These are phyloP conservation scores for Erynnis tages DNA, from an alignment of 2,888 invertebrate genomes.

Conservation along the genomic window DNA sequence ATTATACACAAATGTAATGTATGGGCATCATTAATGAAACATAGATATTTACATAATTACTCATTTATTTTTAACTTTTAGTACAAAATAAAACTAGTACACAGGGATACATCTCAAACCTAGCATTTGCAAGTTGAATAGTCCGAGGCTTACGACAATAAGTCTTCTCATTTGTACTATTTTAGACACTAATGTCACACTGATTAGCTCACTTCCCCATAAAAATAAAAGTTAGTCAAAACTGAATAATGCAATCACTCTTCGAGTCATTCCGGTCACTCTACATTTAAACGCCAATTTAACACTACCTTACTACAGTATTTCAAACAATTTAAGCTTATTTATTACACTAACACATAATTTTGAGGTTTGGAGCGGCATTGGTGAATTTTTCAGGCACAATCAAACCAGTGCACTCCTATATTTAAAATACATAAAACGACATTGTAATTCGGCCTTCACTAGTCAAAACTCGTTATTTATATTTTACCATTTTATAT, in stretches of 20 bases:
- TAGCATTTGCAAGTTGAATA: slow-evolving; percentile 82
- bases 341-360: slow-evolving; percentile 64
- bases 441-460: slow-evolving; percentile 30
- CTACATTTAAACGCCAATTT: slow-evolving; percentile 59
- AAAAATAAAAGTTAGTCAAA: slow-evolving; percentile 70
- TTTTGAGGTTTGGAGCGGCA: slow-evolving; percentile 81
- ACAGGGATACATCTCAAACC: slow-evolving; percentile 82
- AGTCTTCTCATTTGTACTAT: slow-evolving; percentile 83
- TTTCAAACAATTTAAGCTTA: slow-evolving; percentile 64
- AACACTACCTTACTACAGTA: slow-evolving; percentile 64
- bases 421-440: slow-evolving; percentile 70
- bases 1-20: no score
- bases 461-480: no score
- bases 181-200: slow-evolving; percentile 81
- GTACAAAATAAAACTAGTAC: slow-evolving; percentile 83
- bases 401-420: slow-evolving; percentile 76
- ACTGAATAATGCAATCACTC: slow-evolving; percentile 81
- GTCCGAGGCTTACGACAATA: slow-evolving; percentile 82
- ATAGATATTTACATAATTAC: slow-evolving; percentile 56
- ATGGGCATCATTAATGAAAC: no score
- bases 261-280: slow-evolving; percentile 62
- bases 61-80: slow-evolving; percentile 82
- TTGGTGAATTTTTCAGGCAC: slow-evolving; percentile 78
- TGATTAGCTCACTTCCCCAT: slow-evolving; percentile 75
- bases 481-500: no score